Base-by-base conservation (phyloP, 2,888 invertebrate species). In the Disparrhopalites patrizii region DNA sequence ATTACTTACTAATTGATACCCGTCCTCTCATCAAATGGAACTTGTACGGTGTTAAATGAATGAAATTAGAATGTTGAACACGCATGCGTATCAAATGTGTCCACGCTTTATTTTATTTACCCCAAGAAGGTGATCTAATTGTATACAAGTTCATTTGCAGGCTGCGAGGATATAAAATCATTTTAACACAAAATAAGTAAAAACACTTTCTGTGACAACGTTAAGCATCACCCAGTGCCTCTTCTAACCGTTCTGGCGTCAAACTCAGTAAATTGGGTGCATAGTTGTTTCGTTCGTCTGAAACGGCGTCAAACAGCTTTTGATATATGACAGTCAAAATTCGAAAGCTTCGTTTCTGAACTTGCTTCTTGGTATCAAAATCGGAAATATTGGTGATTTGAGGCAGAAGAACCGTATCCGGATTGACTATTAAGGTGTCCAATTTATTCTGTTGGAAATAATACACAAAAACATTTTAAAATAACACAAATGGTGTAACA, bases 261-360 rank as follows among this genome's bases (percentile, higher is more conserved):
- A 75, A 50, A 33, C 51, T 63, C 15, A 75, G 25, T 40, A 75
- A 67, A 54, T 70, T 67, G 54, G 58, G 43, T 7, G 68, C 82
- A 79, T 93, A 93, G 3, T 87, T 84, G 82, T 93, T 93, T 25
- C 80, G 80, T 0, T 90, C 86, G 79, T 93, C 86, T 76, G 87
- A 84, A 33, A 95, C 88, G 50, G 88, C 87, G 70, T 88, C 85
- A 79, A 91, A 89, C 28, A 96, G 83, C 79, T 93, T 91, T 70
- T 86, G 86, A 79, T 95, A 96, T 76, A 94, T 92, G 28, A 92
- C 90, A 66, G 90, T 84, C 70, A 96, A 87, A 3, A 95, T 89
- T 79, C 91, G 90, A 78, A 90, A 90, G 1, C 94, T 86, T 72
- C 91, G 83, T 77, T 86, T 88, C 76, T 90, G 90, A 0, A 90